phyloP scores from a whole-genome alignment of 2,113 vertebrate species.

The Sula dactylatra region DNA sequence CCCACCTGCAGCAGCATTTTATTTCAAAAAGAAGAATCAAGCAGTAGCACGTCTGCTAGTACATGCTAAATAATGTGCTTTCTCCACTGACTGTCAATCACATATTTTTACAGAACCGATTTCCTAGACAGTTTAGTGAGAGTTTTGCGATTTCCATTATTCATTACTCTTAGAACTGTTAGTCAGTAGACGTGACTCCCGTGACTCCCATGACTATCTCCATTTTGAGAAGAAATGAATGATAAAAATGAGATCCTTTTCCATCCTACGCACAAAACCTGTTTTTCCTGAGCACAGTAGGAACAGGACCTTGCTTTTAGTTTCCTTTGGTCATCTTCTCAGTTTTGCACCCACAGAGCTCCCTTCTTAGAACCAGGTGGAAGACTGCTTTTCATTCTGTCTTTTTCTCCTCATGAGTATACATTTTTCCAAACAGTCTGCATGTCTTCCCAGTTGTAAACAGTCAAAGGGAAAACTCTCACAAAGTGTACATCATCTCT shows the following conservation, averaged over 20 bases:
- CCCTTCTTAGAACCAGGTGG: not conserved
- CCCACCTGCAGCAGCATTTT: not conserved
- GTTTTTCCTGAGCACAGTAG: not conserved
- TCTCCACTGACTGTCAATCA: not conserved
- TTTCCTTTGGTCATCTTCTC: not conserved
- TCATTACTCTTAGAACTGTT: not conserved
- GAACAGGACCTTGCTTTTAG: not conserved
- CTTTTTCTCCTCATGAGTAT: not conserved
- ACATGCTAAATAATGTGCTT: not conserved
- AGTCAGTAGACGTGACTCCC: not conserved
- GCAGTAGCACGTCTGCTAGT: not conserved
- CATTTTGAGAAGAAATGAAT: not conserved
- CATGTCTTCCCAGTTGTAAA: not conserved
- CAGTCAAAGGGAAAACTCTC: not conserved
- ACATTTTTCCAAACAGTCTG: not conserved
- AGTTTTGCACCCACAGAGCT: not conserved
- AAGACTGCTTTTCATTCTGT: not conserved
- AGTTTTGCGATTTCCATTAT: conserved; percentile 25
- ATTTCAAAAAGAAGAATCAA: not conserved
- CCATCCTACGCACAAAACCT: not conserved
- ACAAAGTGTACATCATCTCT: not conserved
- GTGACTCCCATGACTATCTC: not conserved
- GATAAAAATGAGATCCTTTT: not conserved
- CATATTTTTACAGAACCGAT: not conserved
- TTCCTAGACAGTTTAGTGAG: not conserved